A percentile compares a stretch with the other conserved stretches of the same genome.
These are phyloP conservation scores for Strix uralensis DNA, from an alignment of 2,113 vertebrate genomes.

Conservation along the genomic window DNA sequence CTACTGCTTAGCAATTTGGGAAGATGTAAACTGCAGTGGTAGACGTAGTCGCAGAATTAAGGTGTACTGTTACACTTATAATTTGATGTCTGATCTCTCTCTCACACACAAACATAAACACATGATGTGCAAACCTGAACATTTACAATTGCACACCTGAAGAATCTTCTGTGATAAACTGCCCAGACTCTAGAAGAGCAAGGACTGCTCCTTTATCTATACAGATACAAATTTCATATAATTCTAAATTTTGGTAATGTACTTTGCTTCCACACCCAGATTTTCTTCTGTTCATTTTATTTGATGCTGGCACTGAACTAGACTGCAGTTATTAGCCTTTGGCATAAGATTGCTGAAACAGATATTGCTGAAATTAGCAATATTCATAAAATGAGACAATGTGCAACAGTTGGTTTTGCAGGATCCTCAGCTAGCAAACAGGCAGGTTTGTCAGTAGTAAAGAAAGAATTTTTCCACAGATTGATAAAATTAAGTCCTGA, in stretches of 20 bases:
- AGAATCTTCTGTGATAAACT: background rate
- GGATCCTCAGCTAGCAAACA: background rate
- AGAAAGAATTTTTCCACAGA: background rate
- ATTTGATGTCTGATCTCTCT: background rate
- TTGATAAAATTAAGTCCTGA: background rate
- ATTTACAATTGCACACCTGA: background rate
- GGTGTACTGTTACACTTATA: too few relatives aligned
- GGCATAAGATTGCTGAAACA: background rate
- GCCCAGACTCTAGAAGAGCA: background rate
- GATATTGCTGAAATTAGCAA: background rate
- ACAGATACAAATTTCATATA: background rate
- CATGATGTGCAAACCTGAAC: accelerated
- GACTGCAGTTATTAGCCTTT: background rate
- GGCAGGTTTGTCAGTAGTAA: background rate
- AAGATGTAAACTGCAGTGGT: background rate
- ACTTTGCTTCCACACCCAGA: background rate
- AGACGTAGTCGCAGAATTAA: background rate
- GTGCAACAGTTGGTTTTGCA: background rate
- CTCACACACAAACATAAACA: background rate
- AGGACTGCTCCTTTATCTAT: background rate
- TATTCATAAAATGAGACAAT: background rate
- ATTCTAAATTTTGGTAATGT: background rate
- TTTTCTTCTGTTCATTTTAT: background rate
- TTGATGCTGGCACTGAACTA: background rate
- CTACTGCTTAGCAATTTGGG: background rate